These are phyloP conservation scores for Craseonycteris thonglongyai DNA, from an alignment of 2,113 vertebrate genomes.

Conservation along the genomic window DNA sequence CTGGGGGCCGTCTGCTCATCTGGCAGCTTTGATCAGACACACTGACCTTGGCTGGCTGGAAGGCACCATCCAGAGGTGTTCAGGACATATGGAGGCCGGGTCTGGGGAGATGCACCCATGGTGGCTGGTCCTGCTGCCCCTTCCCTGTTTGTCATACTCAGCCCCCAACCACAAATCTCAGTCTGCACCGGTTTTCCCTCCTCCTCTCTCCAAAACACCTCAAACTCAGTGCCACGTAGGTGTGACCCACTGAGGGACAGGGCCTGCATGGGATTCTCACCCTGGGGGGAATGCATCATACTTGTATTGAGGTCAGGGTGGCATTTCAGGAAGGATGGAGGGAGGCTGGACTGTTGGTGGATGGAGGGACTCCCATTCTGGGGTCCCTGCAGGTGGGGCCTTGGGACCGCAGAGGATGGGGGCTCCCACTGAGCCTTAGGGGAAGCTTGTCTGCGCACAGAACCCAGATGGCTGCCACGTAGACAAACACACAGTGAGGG, in stretches of 20 bases:
- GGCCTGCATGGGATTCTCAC: not conserved
- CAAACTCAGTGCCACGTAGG: not conserved
- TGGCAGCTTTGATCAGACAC: not conserved
- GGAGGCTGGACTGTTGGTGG: not conserved
- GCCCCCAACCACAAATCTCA: not conserved
- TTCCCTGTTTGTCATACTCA: not conserved
- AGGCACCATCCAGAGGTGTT: not conserved
- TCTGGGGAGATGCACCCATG: not conserved
- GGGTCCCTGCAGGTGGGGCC: not conserved
- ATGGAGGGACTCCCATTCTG: not conserved
- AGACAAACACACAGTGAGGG: conserved; percentile 49
- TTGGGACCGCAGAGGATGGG: not conserved
- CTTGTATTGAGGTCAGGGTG: not conserved
- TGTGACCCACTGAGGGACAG: not conserved
- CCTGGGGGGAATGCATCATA: not conserved
- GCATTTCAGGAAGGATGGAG: not conserved
- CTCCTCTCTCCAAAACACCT: not conserved
- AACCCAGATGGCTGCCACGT: conserved; percentile 32
- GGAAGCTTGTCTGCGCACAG: conserved; percentile 71
- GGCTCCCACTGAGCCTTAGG: not conserved
- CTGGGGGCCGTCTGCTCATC: not conserved
- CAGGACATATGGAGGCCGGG: not conserved
- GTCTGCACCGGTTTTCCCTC: not conserved
- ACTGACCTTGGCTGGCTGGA: not conserved
- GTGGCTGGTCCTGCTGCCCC: not conserved